Evolutionary conservation across 2,797 vertebrate species (phyloP).

Genomic region (Pelodytes ibericus): DNA sequence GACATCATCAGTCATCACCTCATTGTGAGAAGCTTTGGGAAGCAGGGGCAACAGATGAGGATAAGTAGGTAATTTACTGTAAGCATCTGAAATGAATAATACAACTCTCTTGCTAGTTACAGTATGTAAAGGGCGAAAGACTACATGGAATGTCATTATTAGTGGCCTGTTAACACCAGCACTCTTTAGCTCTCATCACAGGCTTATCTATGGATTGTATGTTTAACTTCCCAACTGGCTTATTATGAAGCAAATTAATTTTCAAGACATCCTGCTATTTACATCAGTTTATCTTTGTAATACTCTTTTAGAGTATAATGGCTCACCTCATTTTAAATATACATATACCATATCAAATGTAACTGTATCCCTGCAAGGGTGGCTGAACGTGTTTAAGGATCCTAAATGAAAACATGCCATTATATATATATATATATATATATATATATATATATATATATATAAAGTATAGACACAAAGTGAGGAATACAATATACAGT

Average conservation of each 20-base stretch:
- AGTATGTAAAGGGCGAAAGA: neutral
- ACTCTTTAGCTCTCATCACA: neutral
- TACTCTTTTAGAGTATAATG: too few species aligned
- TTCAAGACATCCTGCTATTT: neutral
- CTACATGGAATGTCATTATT: constrained; percentile 24
- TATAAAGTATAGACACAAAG: too few species aligned
- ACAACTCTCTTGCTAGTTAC: constrained; percentile 2
- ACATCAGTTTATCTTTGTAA: neutral
- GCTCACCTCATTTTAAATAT: too few species aligned
- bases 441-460: too few species aligned
- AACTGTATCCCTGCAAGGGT: too few species aligned
- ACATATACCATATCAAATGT: too few species aligned
- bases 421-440: too few species aligned
- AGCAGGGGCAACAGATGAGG: constrained; percentile 20
- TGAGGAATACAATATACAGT: too few species aligned
- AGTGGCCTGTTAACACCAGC: constrained; percentile 17
- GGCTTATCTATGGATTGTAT: neutral
- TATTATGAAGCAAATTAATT: neutral
- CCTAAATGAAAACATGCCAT: too few species aligned
- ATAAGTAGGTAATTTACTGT: constrained; percentile 23
- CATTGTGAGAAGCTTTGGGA: constrained; percentile 8
- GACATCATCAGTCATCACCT: constrained; percentile 41
- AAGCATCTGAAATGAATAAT: constrained; percentile 31
- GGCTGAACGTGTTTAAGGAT: too few species aligned
- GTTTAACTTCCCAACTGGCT: neutral